Base-by-base conservation (phyloP, 1,140 invertebrate genomes). In the Meloidogyne chitwoodi region DNA sequence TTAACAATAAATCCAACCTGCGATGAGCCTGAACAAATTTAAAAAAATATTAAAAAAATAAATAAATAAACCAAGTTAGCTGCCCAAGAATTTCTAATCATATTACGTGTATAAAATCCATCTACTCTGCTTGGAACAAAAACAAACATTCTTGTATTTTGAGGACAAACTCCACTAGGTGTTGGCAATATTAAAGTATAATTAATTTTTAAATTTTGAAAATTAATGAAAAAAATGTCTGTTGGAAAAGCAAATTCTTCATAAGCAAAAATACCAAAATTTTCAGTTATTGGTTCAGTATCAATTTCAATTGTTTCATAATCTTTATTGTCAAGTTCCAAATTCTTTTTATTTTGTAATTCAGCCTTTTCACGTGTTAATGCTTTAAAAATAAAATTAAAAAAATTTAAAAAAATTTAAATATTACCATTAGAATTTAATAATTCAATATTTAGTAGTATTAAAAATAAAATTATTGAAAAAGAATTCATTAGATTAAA, bases 1-100 rank as follows among this genome's bases (percentile, higher is more conserved):
- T 16, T 56, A 44, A 44, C 12, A n/a, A 56, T 44, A 12, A 44
- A 44, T 12, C 5, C 6, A n/a, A 56, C 48, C 48, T 56, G 0
- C n/a, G 19, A 4, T 56, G 2, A n/a, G 48, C 24, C 24, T 27
- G 12, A 44, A 27, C 26, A 27, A 63, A n/a, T n/a, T n/a, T n/a
- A 62, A 27, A 12, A 70, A 70, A 34, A 29, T 19, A 62, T 41
- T 1, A 41, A 70, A 24, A 1, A 38, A 68, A 31, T 12, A 19
- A 31, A 16, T 12, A 48, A 22, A 31, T 11, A 24, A 56, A 73
- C 70, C 70, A 31, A 73, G 8, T 65, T 14, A 12, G 24, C 70
- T 56, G 22, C 70, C 70, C 70, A 73, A 16, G 70, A 61, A 11
- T 73, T 64, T 34, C 70, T 73, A 38, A 73, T 73, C 64, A 63